phyloP scores from a whole-genome alignment of 2,797 vertebrate species.

The Peromyscus melanophrys region DNA sequence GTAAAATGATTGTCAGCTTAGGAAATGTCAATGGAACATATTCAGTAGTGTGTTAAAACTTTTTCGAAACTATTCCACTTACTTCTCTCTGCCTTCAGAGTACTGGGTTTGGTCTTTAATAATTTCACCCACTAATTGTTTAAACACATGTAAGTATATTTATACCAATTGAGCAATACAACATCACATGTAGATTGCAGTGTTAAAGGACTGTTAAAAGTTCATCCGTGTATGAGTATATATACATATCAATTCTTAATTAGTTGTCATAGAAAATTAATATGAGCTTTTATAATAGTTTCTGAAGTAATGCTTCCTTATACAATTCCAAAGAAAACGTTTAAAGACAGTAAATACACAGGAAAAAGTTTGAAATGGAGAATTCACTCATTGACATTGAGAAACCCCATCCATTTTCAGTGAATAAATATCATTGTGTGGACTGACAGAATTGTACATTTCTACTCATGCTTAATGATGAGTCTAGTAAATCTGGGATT shows the following conservation, averaged over 20 bases:
- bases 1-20: not conserved
- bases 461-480: constrained; percentile 64
- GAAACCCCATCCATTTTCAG: constrained; percentile 71
- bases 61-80: not conserved
- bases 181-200: not conserved
- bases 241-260: not conserved
- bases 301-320: constrained; percentile 24
- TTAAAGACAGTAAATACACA: constrained; percentile 59
- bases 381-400: constrained; percentile 76
- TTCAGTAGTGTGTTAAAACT: not conserved
- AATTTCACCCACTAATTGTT: not conserved
- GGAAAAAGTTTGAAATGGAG: constrained; percentile 59
- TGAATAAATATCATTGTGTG: constrained; percentile 77
- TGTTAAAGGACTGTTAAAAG: not conserved
- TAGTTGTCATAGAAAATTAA: constrained; percentile 37
- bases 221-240: not conserved
- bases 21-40: not conserved
- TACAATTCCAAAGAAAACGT: constrained; percentile 54
- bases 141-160: not conserved
- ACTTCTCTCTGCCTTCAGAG: not conserved
- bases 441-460: constrained; percentile 71
- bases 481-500: constrained; percentile 62
- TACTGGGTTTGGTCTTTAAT: not conserved
- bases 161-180: not conserved
- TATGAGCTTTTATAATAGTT: constrained; percentile 31